These are phyloP conservation scores for Teleiodes luculella DNA, from an alignment of 2,888 invertebrate genomes.

Conservation along the genomic window DNA sequence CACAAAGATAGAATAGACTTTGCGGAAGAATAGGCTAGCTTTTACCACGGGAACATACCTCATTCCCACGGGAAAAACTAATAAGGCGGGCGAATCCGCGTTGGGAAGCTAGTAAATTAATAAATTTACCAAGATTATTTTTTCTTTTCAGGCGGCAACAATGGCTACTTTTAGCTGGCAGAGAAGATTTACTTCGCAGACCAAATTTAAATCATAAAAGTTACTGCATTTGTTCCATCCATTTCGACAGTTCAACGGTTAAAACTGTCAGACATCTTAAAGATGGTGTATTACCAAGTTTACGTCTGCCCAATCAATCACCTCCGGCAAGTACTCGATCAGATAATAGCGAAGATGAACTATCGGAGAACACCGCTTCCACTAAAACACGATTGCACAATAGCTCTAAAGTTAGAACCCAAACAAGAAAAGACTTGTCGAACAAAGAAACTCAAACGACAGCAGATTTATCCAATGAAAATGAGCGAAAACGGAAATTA, in stretches of 20 bases:
- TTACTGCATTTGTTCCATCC: background rate
- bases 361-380: too few species aligned
- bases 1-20: too few species aligned
- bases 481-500: too few species aligned
- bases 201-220: background rate
- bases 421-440: background rate
- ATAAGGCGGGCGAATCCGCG: too few species aligned
- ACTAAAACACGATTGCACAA: too few species aligned
- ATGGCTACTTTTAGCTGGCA: background rate
- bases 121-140: too few species aligned
- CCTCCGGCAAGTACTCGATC: too few species aligned
- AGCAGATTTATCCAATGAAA: background rate
- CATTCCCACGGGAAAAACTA: too few species aligned
- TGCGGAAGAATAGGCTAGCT: too few species aligned
- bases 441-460: background rate
- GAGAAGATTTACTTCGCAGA: background rate
- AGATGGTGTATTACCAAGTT: background rate
- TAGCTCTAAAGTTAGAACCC: background rate
- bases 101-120: too few species aligned
- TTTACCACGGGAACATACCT: too few species aligned
- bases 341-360: background rate
- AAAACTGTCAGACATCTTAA: background rate
- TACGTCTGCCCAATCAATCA: background rate
- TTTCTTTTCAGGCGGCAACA: background rate
- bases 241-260: background rate